Evolutionary conservation across 1,140 invertebrate genomes (phyloP), one percentile per base, ranked within the genome.

Genomic region (Marisa cornuarietis): DNA sequence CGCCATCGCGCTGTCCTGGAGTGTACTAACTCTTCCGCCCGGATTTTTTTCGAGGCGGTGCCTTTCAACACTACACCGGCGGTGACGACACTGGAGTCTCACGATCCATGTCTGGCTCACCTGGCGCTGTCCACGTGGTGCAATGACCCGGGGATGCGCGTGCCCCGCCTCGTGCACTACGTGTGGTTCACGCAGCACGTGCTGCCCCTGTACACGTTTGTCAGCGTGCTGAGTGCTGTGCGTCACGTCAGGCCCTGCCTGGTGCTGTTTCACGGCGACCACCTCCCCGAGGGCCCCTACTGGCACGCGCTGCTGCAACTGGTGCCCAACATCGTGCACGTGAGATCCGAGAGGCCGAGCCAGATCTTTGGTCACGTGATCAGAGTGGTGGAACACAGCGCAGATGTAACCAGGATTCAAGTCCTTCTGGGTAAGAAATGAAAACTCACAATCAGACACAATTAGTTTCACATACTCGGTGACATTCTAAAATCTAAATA

Each of bases 361-460:
- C 78, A 73, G 42, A 79, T 85, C n/a, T 81, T 82, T 51, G 80
- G 78, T 9, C 83, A 75, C 62, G 79, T 78, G 65, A 69, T 85
- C 62, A 65, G 77, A 6, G 78, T 63, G 31, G 74, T 85, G 68
- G 80, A 85, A 76, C 84, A 85, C 79, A 84, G 81, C 71, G 78
- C 84, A 0, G 83, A 84, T 63, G 71, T 85, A 31, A 82, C 82
- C 2, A 82, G 83, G 51, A 68, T 85, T 18, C 74, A 82, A 68
- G 73, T 81, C 0, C 72, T 85, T n/a, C 76, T 74, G 72, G 83
- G 84, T 85, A 80, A 74, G 77, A 42, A 58, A 58, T 58, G 0
- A 58, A 58, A 58, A 11, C 9, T 58, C 11, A 58, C 11, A n/a
- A n/a, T n/a, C n/a, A n/a, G n/a, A 18, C 16, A 58, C 54, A 58